These are phyloP conservation scores for Orthosia cruda DNA, from an alignment of 2,888 invertebrate species.

Conservation along the genomic window DNA sequence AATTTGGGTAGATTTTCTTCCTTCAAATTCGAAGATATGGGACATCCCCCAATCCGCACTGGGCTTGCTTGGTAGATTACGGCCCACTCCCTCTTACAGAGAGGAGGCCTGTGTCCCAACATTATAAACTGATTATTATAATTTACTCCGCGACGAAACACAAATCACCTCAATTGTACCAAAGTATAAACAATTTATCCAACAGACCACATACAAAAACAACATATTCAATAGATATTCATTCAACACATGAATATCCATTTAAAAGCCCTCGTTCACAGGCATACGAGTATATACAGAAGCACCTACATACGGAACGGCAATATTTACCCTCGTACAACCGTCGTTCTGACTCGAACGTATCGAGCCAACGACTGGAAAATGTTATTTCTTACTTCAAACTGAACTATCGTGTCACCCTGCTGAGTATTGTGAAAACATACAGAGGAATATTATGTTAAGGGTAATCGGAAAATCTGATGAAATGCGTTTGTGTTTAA, in stretches of 20 bases:
- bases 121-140: no score
- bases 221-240: background rate
- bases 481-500: no score
- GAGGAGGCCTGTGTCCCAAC: no score
- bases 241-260: conserved; percentile 15
- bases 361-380: conserved; percentile 57
- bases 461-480: no score
- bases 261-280: conserved; percentile 9
- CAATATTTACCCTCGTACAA: conserved; percentile 50
- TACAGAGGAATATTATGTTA: conserved; percentile 11
- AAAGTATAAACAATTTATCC: background rate
- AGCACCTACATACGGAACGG: background rate
- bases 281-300: background rate
- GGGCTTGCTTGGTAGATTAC: no score
- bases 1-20: no score
- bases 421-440: conserved; percentile 42
- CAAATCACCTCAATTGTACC: background rate
- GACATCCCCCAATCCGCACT: no score
- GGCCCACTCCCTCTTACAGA: no score
- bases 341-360: conserved; percentile 13
- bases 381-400: conserved; percentile 69
- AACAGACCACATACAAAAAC: background rate
- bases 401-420: conserved; percentile 41
- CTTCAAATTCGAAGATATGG: no score
- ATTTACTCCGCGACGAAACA: no score